Base-by-base conservation (phyloP, 2,113 vertebrate species). In the Dascyllus trimaculatus region DNA sequence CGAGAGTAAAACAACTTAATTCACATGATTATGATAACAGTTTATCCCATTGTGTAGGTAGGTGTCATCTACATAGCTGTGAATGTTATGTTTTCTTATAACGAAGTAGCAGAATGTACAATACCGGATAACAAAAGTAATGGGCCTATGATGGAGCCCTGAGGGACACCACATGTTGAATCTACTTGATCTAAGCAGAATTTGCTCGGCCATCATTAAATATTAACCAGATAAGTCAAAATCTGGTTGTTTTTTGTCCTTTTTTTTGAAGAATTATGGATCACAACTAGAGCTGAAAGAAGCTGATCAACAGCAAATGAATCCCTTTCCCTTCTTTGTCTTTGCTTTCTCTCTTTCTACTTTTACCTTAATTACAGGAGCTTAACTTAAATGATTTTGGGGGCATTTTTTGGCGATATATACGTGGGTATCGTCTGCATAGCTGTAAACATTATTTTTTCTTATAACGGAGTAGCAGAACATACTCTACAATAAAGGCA, bases 91-190 rank as follows among this genome's bases (percentile, higher is more conserved):
- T n/a, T 49, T 49, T 49, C 48, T n/a, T 8, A 49, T n/a, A 49
- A n/a, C 19, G 2, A n/a, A 49, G 22, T n/a, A 2, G 19, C 2
- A 49, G 18, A 17, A 49, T 19, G 2, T 49, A 19, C 48, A 8
- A 1, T n/a, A n/a, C 18, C n/a, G 4, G 53, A n/a, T 65, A 73
- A 29, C 15, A 29, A 14, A 48, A 35, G 32, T 9, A 35, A 35
- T 35, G 32, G 32, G 32, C 32, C 32, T 35, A 35, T 35, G 32
- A 35, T 59, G 46, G 13, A 77, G 22, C 48, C 61, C 59, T 76
- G 72, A 60, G 46, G 53, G 21, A 48, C 46, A n/a, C 69, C 61
- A 61, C 9, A 35, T 49, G 4, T 49, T 51, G 46, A 73, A 51
- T 32, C 2, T 43, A 18, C 13, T 53, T 25, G 18, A 49, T 17